Percentiles rank a stretch among this genome's conserved stretches.
phyloP scores from a whole-genome alignment of 2,888 invertebrate species.

The Drosophila subsilvestris region DNA sequence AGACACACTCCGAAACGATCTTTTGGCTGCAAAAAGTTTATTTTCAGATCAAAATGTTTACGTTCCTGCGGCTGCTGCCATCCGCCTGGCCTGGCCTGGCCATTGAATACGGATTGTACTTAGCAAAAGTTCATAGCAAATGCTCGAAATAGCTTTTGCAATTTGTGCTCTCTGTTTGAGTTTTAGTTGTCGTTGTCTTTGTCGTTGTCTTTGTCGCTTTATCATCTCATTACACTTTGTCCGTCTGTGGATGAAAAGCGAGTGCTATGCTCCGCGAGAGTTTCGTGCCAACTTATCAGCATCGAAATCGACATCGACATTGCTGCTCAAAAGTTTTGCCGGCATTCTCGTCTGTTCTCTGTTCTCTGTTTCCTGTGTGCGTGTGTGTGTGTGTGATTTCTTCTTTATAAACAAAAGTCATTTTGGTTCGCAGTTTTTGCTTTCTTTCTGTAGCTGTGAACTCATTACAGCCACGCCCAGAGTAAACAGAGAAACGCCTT shows the following conservation, averaged over 20 bases:
- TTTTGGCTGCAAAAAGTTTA: neutral
- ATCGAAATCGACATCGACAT: slow-evolving; percentile 28
- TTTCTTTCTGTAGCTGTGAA: slow-evolving; percentile 29
- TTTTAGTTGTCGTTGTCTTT: neutral
- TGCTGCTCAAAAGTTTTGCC: slow-evolving; percentile 23
- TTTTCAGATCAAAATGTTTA: neutral
- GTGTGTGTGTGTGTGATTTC: neutral
- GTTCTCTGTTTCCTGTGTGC: neutral
- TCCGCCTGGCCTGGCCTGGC: neutral
- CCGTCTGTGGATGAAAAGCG: slow-evolving; percentile 27
- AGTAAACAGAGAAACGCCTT: neutral
- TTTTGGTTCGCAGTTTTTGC: slow-evolving; percentile 39
- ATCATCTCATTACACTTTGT: slow-evolving; percentile 37
- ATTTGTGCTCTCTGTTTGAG: slow-evolving; percentile 2
- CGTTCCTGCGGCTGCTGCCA: neutral
- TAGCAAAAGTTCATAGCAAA: slow-evolving; percentile 7
- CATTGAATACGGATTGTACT: too few relatives aligned
- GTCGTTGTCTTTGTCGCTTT: neutral
- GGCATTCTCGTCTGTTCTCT: neutral
- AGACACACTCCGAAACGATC: neutral
- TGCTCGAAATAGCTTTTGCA: slow-evolving; percentile 25
- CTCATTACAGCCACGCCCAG: slow-evolving; percentile 58
- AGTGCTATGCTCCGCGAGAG: slow-evolving; percentile 1
- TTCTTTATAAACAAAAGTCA: slow-evolving; percentile 58
- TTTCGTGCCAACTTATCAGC: slow-evolving; percentile 25